A percentile compares a stretch with the other conserved stretches of the same genome.
Conservation (phyloP, 1,140 invertebrate species). For the Drosophila insularis region DNA sequence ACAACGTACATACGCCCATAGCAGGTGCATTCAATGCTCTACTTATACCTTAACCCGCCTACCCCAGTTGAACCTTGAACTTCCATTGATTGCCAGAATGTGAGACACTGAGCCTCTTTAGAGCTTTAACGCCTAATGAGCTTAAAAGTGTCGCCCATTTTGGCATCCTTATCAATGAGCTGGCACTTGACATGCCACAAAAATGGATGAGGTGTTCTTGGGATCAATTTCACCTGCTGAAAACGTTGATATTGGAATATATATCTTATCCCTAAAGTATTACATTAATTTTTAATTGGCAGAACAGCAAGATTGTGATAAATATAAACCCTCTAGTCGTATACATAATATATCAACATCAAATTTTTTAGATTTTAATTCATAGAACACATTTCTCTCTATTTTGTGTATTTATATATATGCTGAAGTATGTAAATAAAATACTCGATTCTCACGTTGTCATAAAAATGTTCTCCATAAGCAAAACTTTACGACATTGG, state of each 20-base stretch:
- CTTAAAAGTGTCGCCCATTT: constrained; percentile 19
- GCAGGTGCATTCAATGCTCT: constrained; percentile 13
- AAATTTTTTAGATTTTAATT: background rate
- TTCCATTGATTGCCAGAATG: constrained; percentile 3
- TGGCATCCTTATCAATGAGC: constrained; percentile 23
- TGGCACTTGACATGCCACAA: background rate
- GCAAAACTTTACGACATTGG: constrained; percentile 68
- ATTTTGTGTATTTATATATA: constrained; percentile 38
- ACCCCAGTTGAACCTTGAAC: constrained; percentile 32
- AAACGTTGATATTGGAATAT: background rate
- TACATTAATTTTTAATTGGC: too few relatives aligned
- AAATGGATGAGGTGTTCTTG: background rate
- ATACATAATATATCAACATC: background rate
- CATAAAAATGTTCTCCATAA: constrained; percentile 57
- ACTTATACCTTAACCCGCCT: constrained; percentile 28
- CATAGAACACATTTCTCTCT: constrained; percentile 4
- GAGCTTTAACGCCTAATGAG: constrained; percentile 36
- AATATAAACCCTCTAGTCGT: background rate
- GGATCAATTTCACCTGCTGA: background rate
- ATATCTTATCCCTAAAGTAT: too few relatives aligned
- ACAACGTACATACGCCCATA: background rate
- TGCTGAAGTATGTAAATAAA: background rate
- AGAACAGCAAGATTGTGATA: too few relatives aligned
- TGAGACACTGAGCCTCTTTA: background rate
- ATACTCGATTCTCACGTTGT: constrained; percentile 15